Conservation (phyloP, 2,888 invertebrate genomes). For the Andrena chrysosceles region DNA sequence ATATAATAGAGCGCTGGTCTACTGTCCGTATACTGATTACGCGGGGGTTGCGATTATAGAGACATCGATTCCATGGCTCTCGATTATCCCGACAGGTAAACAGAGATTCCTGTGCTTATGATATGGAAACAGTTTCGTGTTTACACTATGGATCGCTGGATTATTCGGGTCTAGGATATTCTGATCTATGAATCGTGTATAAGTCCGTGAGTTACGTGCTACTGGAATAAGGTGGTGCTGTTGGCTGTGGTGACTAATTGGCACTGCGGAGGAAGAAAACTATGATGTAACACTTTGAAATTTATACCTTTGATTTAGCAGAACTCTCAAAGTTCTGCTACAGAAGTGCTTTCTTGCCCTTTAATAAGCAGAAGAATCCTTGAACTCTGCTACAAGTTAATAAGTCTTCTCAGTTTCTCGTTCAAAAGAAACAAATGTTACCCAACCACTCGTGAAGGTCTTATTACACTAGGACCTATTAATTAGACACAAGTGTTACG, state of each 20-base stretch:
- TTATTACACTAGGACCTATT: too few relatives aligned
- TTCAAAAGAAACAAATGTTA: too few relatives aligned
- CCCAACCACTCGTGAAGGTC: too few relatives aligned
- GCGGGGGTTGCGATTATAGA: slow-evolving; percentile 20
- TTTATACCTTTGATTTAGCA: too few relatives aligned
- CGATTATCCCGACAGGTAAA: slow-evolving; percentile 41
- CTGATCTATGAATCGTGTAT: slow-evolving; percentile 15
- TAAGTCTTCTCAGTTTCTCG: too few relatives aligned
- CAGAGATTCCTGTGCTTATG: slow-evolving; percentile 31
- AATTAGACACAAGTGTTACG: too few relatives aligned
- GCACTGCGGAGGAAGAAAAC: too few relatives aligned
- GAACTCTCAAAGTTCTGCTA: too few relatives aligned
- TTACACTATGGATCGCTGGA: slow-evolving; percentile 9
- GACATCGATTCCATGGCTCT: slow-evolving; percentile 34
- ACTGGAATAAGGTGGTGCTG: neutral
- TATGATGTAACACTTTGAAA: too few relatives aligned
- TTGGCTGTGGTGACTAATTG: neutral
- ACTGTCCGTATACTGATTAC: slow-evolving; percentile 28
- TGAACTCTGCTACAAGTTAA: too few relatives aligned
- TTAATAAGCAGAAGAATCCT: too few relatives aligned
- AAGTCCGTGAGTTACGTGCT: neutral
- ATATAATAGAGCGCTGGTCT: slow-evolving; percentile 26
- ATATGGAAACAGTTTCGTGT: slow-evolving; percentile 33
- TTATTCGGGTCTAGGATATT: slow-evolving; percentile 14
- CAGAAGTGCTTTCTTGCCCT: too few relatives aligned